These are phyloP conservation scores for Halyomorpha halys DNA, from an alignment of 1,140 invertebrate genomes.

Conservation along the genomic window DNA sequence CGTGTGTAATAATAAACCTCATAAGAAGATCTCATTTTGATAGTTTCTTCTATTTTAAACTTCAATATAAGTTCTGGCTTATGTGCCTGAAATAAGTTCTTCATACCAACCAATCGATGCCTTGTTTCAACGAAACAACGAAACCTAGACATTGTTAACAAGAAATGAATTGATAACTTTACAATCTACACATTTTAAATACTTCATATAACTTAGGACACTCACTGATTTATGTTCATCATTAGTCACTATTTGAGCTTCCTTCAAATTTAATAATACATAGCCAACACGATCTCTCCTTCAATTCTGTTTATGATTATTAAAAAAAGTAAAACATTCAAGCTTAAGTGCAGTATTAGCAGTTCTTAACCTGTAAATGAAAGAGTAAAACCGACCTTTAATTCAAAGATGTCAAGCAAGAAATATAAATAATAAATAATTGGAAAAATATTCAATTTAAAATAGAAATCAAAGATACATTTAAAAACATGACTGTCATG, in stretches of 20 bases:
- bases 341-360: conserved; percentile 29
- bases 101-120: conserved; percentile 20
- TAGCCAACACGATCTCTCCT: conserved; percentile 28
- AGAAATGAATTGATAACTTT: not conserved
- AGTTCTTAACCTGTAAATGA: conserved; percentile 28
- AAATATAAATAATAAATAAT: too few species aligned
- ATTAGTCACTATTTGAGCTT: conserved; percentile 25
- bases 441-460: too few species aligned
- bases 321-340: conserved; percentile 24
- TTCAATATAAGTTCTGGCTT: conserved; percentile 24
- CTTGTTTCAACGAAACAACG: conserved; percentile 16
- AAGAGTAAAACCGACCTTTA: too few species aligned
- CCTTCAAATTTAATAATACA: conserved; percentile 29
- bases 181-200: not conserved
- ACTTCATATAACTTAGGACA: not conserved
- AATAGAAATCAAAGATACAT: too few species aligned
- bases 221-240: not conserved
- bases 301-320: conserved; percentile 19
- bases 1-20: too few species aligned
- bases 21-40: not conserved
- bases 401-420: too few species aligned
- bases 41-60: conserved; percentile 22
- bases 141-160: conserved; percentile 1
- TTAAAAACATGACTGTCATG: too few species aligned
- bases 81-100: conserved; percentile 19